A percentile compares a stretch with the other conserved stretches of the same genome.
Evolutionary conservation across 1,140 invertebrate genomes (phyloP).

Genomic region (Calycopis cecrops): DNA sequence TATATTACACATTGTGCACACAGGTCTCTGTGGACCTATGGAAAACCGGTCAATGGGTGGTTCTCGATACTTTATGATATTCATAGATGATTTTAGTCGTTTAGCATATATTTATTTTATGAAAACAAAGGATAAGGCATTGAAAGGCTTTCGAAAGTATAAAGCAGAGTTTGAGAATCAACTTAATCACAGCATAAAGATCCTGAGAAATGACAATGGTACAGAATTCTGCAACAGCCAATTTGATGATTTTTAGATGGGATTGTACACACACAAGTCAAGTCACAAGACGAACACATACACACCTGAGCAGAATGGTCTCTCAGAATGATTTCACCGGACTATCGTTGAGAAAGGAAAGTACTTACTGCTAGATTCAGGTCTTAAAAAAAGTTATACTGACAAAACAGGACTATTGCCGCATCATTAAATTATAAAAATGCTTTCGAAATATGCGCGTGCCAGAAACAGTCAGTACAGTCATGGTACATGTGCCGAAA

Average conservation of each 20-base stretch:
- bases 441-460: conserved; percentile 49
- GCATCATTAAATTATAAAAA: conserved; percentile 24
- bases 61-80: conserved; percentile 45
- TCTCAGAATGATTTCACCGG: conserved; percentile 12
- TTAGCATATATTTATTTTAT: conserved; percentile 44
- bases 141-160: conserved; percentile 31
- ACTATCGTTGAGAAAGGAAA: conserved; percentile 31
- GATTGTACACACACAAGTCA: too few relatives aligned
- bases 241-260: conserved; percentile 18
- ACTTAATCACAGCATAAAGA: conserved; percentile 19
- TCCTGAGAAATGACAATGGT: conserved; percentile 20
- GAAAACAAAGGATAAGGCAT: conserved; percentile 38
- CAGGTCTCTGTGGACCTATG: conserved; percentile 48
- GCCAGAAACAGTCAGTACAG: conserved; percentile 41
- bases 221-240: conserved; percentile 13
- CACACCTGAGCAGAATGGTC: conserved; percentile 16
- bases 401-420: conserved; percentile 24
- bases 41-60: conserved; percentile 29
- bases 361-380: too few relatives aligned
- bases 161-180: conserved; percentile 24
- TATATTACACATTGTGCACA: conserved; percentile 35
- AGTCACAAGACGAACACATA: conserved; percentile 19
- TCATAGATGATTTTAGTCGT: conserved; percentile 53
- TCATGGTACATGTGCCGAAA: conserved; percentile 28
- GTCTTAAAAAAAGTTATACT: conserved; percentile 34